Evolutionary conservation across 2,113 vertebrate species (phyloP).

Genomic region (human): DNA sequence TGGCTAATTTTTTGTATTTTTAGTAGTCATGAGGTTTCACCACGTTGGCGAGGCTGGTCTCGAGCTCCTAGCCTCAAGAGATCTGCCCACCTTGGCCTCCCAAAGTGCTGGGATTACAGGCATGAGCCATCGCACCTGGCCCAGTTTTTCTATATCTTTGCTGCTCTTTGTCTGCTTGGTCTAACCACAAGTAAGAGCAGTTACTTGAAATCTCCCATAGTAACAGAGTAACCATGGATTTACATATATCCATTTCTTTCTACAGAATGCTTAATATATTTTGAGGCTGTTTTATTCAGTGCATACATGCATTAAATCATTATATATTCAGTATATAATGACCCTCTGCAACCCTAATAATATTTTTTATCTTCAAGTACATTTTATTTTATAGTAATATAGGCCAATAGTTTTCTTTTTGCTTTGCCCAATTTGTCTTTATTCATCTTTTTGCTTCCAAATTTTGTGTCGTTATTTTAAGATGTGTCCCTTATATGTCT

Average conservation of each 20-base stretch:
- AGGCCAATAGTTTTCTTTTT: background rate
- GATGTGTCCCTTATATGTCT: background rate
- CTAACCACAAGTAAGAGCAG: background rate
- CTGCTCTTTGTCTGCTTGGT: background rate
- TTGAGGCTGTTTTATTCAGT: background rate
- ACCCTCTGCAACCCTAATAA: background rate
- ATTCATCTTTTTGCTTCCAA: background rate
- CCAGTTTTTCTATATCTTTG: background rate
- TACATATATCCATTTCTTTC: background rate
- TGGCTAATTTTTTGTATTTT: too few species aligned
- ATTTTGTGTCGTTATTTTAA: background rate
- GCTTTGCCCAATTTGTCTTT: background rate
- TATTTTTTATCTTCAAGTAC: background rate
- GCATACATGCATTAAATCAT: background rate
- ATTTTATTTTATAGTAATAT: background rate
- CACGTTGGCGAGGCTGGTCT: too few species aligned
- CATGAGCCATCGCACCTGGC: too few species aligned
- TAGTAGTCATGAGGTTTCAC: too few species aligned
- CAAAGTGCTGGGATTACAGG: too few species aligned
- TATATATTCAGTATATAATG: background rate
- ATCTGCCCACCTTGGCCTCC: too few species aligned
- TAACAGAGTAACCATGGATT: background rate
- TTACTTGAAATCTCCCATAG: background rate
- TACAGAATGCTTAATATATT: background rate
- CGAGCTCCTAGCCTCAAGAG: too few species aligned